Conservation (phyloP, 1,140 invertebrate genomes). For the Neoseiulus cucumeris region DNA sequence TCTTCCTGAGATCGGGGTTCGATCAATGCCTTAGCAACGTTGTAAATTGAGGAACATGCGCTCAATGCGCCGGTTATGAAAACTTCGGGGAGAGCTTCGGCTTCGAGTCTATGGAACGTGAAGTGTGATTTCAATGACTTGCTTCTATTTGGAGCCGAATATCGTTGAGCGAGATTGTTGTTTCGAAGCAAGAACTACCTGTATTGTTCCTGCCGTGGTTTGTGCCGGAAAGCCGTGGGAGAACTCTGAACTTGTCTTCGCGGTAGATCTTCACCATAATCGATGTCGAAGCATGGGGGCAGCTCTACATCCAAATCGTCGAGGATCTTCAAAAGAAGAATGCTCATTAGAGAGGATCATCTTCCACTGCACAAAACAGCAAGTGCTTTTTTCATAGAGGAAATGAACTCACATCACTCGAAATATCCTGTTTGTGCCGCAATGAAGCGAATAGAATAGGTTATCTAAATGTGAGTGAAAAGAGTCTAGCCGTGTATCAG, state of each 20-base stretch:
- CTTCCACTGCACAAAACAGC: not conserved
- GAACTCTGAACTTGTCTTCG: too few relatives aligned
- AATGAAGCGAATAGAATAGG: not conserved
- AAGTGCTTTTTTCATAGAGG: not conserved
- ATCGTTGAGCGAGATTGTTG: too few relatives aligned
- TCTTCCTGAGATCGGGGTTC: not conserved
- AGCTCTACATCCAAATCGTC: not conserved
- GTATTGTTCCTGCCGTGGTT: too few relatives aligned
- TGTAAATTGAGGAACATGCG: constrained; percentile 4
- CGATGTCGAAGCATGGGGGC: not conserved
- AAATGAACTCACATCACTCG: constrained; percentile 4
- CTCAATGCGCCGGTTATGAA: constrained; percentile 2
- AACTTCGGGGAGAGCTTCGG: not conserved
- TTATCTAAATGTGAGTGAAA: not conserved
- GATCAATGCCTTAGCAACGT: not conserved
- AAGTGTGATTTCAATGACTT: not conserved
- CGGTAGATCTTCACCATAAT: not conserved
- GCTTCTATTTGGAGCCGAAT: too few relatives aligned
- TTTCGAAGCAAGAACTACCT: too few relatives aligned
- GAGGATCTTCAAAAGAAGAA: not conserved
- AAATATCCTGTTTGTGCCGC: not conserved
- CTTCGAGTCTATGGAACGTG: not conserved
- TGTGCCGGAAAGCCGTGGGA: too few relatives aligned
- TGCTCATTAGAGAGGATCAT: not conserved
- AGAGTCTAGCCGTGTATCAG: not conserved